phyloP scores from a whole-genome alignment of 35 echinoderm and acorn worm species.

The Ophioderma brevispina region DNA sequence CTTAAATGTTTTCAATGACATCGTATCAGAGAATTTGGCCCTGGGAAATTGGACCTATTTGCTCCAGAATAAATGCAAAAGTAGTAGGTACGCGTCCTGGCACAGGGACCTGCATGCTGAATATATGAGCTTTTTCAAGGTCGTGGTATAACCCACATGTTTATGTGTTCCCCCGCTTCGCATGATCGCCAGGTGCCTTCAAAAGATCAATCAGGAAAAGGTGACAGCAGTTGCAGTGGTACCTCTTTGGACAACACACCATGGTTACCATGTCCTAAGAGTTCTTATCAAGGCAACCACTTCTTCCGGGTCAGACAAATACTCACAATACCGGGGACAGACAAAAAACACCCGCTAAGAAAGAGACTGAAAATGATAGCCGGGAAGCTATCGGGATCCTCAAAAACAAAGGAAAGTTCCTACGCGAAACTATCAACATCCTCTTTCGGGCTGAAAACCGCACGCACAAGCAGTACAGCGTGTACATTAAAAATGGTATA shows the following conservation, averaged over 20 bases:
- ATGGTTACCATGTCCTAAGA: neutral
- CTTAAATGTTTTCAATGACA: neutral
- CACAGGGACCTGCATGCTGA: slow-evolving; percentile 44
- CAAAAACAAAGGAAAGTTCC: neutral
- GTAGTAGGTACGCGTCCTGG: slow-evolving; percentile 25
- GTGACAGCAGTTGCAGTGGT: slow-evolving; percentile 27
- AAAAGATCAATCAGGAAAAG: slow-evolving; percentile 59
- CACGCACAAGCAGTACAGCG: slow-evolving; percentile 26
- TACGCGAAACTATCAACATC: slow-evolving; percentile 19
- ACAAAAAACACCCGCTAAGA: too few species aligned
- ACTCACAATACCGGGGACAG: too few species aligned
- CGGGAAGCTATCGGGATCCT: slow-evolving; percentile 12
- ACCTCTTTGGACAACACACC: neutral
- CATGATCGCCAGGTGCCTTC: slow-evolving; percentile 34
- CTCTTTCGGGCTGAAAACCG: slow-evolving; percentile 17
- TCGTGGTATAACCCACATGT: slow-evolving; percentile 28
- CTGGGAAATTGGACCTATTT: neutral
- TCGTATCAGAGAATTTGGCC: neutral
- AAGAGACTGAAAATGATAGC: slow-evolving; percentile 7
- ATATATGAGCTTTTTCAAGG: slow-evolving; percentile 23
- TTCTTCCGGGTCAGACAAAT: too few species aligned
- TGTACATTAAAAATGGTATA: slow-evolving; percentile 25
- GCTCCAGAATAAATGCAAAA: neutral
- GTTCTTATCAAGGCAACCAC: neutral
- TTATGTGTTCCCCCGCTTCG: slow-evolving; percentile 67